Evolutionary conservation across 92 coral and sea anemone species (phyloP).

Genomic region (Epizoanthus stellaris): DNA sequence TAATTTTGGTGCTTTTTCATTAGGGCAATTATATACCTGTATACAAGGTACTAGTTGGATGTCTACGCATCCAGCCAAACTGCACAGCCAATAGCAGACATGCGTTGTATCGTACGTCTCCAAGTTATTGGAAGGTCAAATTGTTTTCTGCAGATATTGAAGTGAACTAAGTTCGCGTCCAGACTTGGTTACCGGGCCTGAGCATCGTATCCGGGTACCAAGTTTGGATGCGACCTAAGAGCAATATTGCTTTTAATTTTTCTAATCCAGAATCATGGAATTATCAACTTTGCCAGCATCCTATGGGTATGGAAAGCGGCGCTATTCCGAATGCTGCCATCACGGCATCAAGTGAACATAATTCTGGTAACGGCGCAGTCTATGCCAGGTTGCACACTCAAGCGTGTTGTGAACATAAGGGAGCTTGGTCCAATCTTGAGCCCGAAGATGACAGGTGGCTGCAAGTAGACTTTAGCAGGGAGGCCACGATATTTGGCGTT

Average conservation of each 20-base stretch:
- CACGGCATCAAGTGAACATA: neutral
- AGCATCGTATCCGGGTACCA: neutral
- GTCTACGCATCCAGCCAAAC: too few species aligned
- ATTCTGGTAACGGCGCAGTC: neutral
- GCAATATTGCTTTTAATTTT: neutral
- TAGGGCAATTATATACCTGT: too few species aligned
- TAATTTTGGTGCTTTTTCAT: too few species aligned
- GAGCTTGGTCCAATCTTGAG: neutral
- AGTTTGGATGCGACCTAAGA: neutral
- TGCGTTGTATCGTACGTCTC: too few species aligned
- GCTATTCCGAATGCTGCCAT: constrained; percentile 8
- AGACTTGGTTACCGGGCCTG: too few species aligned
- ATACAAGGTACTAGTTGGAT: too few species aligned
- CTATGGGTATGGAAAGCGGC: constrained; percentile 24
- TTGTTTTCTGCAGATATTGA: too few species aligned
- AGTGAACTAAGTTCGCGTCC: too few species aligned
- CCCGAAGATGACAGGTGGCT: neutral
- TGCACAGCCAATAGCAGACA: too few species aligned
- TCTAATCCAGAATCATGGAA: neutral
- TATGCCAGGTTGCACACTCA: constrained; percentile 9
- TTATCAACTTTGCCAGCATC: neutral
- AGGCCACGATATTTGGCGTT: neutral
- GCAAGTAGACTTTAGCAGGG: neutral
- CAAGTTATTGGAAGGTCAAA: too few species aligned
- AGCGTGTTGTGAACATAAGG: neutral